Evolutionary conservation across 2,888 invertebrate genomes (phyloP).

Genomic region (Pseudoips prasinana): DNA sequence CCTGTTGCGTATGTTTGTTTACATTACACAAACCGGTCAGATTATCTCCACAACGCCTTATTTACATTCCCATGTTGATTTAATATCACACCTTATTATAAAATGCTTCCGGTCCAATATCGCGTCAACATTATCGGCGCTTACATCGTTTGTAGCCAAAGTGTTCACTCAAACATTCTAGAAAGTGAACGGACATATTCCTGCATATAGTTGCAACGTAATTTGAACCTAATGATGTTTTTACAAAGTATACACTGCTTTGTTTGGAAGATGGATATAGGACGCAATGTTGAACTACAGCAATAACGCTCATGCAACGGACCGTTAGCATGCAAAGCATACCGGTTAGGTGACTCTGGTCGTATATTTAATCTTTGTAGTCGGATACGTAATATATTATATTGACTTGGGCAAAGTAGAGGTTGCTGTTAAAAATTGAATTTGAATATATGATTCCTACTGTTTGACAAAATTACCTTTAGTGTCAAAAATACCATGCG

Average conservation of each 20-base stretch:
- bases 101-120: background rate
- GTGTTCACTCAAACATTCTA: constrained; percentile 12
- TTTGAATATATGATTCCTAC: no score
- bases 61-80: background rate
- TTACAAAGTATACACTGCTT: constrained; percentile 3
- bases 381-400: no score
- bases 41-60: constrained; percentile 42
- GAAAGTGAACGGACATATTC: constrained; percentile 16
- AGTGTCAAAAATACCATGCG: no score
- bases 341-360: constrained; percentile 19
- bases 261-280: constrained; percentile 9
- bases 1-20: constrained; percentile 66
- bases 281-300: constrained; percentile 24
- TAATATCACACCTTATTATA: constrained; percentile 1
- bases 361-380: constrained; percentile 2
- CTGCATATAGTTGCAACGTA: background rate
- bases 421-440: no score
- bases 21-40: constrained; percentile 49
- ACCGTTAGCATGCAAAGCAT: constrained; percentile 31
- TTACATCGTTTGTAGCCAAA: constrained; percentile 4
- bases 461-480: no score
- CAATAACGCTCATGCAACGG: constrained; percentile 24
- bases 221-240: constrained; percentile 6
- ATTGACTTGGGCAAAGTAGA: no score
- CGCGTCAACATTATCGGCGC: background rate